Evolutionary conservation across 1,140 invertebrate genomes (phyloP), one percentile per base, ranked within the genome.

Genomic region (Cepaea nemoralis): DNA sequence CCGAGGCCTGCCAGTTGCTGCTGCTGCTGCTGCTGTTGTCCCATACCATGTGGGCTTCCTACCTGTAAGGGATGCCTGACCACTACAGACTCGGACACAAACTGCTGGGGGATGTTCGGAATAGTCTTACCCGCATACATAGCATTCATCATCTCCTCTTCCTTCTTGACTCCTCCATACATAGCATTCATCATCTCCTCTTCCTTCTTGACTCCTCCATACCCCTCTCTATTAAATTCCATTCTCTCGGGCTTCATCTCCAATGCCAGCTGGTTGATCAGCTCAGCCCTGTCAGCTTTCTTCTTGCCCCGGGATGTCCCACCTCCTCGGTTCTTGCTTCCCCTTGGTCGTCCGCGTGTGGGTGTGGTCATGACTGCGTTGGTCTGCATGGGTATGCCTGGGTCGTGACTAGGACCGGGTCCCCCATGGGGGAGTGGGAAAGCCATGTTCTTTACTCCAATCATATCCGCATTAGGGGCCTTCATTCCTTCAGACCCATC

Each of bases 81-180:
- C 1, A 80, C 78, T 27, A 80, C 78, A 66, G 78, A 80, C 69
- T 80, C 78, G 2, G 77, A 79, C 2, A 69, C 63, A 80, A 80
- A 80, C 69, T 80, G 78, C 42, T 70, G 69, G 8, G 78, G 78
- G 24, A 80, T 73, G 42, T 71, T 71, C 22, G 67, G 45, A 45
- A 80, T 80, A 27, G 78, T 59, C 55, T 80, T 80, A 3, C 78
- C 78, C n/a, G 42, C 78, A 40, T 80, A 80, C 33, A 80, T 33
- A 35, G 39, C 66, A 35, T 66, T 45, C 31, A 42, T n/a, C 67
- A 39, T 73, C 8, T 70, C 67, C 1, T 80, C 69, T 2, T 73
- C 48, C 33, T 80, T 80, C 27, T 45, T 39, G 24, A 24, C 77
- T 27, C n/a, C 59, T n/a, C n/a, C 78, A 40, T 80, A 80, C 33